Percentiles rank a stretch among this genome's conserved stretches.
Conservation (phyloP, 1,140 invertebrate species). For the Zaprionus capensis region DNA sequence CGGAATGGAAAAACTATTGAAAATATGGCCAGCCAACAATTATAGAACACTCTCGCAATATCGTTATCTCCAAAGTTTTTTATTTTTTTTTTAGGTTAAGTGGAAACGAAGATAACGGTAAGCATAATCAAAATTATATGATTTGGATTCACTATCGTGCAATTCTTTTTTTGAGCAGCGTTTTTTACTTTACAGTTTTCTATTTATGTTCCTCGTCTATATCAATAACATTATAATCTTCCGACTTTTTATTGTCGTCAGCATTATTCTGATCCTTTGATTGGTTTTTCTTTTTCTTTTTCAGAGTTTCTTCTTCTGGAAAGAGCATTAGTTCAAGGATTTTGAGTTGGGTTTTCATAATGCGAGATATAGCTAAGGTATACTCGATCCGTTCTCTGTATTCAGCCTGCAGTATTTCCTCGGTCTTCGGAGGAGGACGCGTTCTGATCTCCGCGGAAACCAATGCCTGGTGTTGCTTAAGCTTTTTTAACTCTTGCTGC, state of each 20-base stretch:
- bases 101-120: background rate
- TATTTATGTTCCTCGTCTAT: too few relatives aligned
- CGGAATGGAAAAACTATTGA: constrained; percentile 23
- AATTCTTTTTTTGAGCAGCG: background rate
- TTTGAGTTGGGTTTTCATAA: constrained; percentile 57
- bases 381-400: constrained; percentile 46
- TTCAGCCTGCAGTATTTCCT: constrained; percentile 26
- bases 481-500: background rate
- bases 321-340: constrained; percentile 46
- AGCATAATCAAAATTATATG: background rate
- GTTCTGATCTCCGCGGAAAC: background rate
- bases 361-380: constrained; percentile 7
- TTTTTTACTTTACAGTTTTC: background rate
- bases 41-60: background rate
- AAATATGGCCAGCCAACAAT: constrained; percentile 25
- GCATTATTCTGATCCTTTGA: background rate
- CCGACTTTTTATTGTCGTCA: too few relatives aligned
- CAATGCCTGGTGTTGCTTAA: background rate
- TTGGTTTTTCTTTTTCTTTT: background rate
- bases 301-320: background rate
- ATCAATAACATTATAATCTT: too few relatives aligned
- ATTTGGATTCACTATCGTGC: background rate
- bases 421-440: background rate
- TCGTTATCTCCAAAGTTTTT: background rate
- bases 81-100: background rate